phyloP scores from a whole-genome alignment of 2,888 invertebrate genomes.

The Bhutanitis thaidina region DNA sequence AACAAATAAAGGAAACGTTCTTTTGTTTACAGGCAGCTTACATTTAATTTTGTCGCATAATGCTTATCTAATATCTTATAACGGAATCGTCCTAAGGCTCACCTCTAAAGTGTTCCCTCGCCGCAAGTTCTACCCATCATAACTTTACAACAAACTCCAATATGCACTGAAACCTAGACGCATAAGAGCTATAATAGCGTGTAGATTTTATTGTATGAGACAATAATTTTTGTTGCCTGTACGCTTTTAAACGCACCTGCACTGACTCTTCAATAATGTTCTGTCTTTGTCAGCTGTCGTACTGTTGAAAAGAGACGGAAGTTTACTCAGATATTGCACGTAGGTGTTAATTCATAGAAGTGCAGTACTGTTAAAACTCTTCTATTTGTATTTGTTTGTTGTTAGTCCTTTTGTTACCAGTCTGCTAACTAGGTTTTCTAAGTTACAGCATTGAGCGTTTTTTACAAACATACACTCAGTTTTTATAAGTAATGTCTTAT shows the following conservation, averaged over 20 bases:
- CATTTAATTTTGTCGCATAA: constrained; percentile 21
- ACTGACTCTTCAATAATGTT: constrained; percentile 25
- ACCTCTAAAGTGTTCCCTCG: constrained; percentile 37
- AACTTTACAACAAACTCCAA: constrained; percentile 1
- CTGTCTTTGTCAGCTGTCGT: constrained; percentile 31
- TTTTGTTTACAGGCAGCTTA: constrained; percentile 5
- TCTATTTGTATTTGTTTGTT: constrained; percentile 29
- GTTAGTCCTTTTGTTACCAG: constrained; percentile 28
- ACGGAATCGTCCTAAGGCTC: constrained; percentile 54
- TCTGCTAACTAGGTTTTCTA: constrained; percentile 14
- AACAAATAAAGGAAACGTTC: constrained; percentile 1
- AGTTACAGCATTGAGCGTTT: background rate
- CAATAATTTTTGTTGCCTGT: constrained; percentile 29
- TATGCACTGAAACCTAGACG: background rate
- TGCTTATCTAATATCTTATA: constrained; percentile 37
- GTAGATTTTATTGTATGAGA: constrained; percentile 5
- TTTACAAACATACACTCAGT: too few species aligned
- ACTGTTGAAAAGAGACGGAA: constrained; percentile 33
- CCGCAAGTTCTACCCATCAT: constrained; percentile 2
- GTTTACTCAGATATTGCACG: constrained; percentile 30
- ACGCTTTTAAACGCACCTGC: constrained; percentile 32
- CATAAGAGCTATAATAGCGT: constrained; percentile 24
- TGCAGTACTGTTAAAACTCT: constrained; percentile 31
- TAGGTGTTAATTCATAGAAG: constrained; percentile 58
- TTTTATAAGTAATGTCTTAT: too few species aligned